phyloP scores from a whole-genome alignment of 2,888 invertebrate species.

The Myopa testacea region DNA sequence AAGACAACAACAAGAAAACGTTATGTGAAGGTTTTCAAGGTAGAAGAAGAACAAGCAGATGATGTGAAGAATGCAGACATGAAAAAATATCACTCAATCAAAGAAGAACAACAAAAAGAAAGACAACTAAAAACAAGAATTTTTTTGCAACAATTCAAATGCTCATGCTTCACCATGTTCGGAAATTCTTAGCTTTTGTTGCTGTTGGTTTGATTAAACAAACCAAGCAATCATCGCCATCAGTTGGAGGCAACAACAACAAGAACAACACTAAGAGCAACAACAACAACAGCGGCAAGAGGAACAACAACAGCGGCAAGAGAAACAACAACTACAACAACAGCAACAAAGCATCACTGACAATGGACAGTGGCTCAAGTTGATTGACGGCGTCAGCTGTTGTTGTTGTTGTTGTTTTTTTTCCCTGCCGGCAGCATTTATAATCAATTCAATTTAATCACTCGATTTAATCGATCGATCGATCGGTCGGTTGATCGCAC shows the following conservation, averaged over 20 bases:
- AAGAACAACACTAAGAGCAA: neutral
- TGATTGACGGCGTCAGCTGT: neutral
- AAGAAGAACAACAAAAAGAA: slow-evolving; percentile 7
- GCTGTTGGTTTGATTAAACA: slow-evolving; percentile 26
- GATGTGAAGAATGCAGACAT: too few relatives aligned
- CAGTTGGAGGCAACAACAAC: neutral
- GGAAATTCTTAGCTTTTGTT: slow-evolving; percentile 20
- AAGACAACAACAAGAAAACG: too few relatives aligned
- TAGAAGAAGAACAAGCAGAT: neutral
- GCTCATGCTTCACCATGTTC: slow-evolving; percentile 20
- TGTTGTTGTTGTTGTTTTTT: neutral
- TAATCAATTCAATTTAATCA: neutral
- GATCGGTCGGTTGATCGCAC: slow-evolving; percentile 3
- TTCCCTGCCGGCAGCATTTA: neutral
- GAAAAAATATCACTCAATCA: slow-evolving; percentile 20
- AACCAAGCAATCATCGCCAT: neutral
- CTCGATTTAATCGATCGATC: slow-evolving; percentile 19
- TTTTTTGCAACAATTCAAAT: neutral
- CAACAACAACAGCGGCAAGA: too few relatives aligned
- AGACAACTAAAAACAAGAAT: neutral
- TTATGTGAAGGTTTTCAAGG: too few relatives aligned
- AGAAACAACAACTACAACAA: neutral
- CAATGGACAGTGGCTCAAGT: neutral
- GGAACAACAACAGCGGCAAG: too few relatives aligned
- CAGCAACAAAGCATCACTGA: neutral